A percentile compares a stretch with the other conserved stretches of the same genome.
These are phyloP conservation scores for Camptogramma bilineatum DNA, from an alignment of 2,888 invertebrate species.

Conservation along the genomic window DNA sequence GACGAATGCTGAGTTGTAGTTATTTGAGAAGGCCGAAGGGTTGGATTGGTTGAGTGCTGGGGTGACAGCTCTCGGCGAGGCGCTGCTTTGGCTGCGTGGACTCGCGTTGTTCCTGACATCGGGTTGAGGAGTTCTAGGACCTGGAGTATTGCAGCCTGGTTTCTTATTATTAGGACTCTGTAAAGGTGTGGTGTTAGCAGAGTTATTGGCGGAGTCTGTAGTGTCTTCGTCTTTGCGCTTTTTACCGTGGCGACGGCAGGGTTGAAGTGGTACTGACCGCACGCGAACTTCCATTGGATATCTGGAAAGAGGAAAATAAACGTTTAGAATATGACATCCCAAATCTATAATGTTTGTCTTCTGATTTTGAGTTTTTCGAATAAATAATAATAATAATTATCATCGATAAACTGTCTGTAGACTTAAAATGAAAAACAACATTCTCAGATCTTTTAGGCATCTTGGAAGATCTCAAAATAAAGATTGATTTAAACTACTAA, in stretches of 20 bases:
- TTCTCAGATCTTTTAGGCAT: too few relatives aligned
- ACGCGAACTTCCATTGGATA: slow-evolving; percentile 95
- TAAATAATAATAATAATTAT: too few relatives aligned
- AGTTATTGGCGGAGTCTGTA: slow-evolving; percentile 67
- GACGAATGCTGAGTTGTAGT: slow-evolving; percentile 78
- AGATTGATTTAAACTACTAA: too few relatives aligned
- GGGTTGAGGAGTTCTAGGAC: slow-evolving; percentile 76
- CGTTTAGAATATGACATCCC: background rate
- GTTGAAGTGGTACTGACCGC: slow-evolving; percentile 92
- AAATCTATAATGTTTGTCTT: too few relatives aligned
- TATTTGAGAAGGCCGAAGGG: slow-evolving; percentile 70
- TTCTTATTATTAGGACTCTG: slow-evolving; percentile 76
- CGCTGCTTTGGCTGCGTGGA: slow-evolving; percentile 83
- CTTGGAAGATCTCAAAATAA: too few relatives aligned
- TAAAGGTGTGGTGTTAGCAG: slow-evolving; percentile 62
- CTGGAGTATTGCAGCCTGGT: slow-evolving; percentile 64
- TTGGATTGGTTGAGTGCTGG: slow-evolving; percentile 74
- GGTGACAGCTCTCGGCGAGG: slow-evolving; percentile 82
- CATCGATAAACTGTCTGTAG: too few relatives aligned
- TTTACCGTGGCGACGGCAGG: slow-evolving; percentile 92
- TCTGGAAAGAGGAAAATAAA: slow-evolving; percentile 75
- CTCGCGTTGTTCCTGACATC: slow-evolving; percentile 74
- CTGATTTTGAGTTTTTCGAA: too few relatives aligned
- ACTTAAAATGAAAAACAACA: too few relatives aligned
- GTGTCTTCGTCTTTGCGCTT: slow-evolving; percentile 91